Evolutionary conservation across 2,113 vertebrate species (phyloP), one percentile per base, ranked within the genome.

Genomic region (Xyrauchen texanus): DNA sequence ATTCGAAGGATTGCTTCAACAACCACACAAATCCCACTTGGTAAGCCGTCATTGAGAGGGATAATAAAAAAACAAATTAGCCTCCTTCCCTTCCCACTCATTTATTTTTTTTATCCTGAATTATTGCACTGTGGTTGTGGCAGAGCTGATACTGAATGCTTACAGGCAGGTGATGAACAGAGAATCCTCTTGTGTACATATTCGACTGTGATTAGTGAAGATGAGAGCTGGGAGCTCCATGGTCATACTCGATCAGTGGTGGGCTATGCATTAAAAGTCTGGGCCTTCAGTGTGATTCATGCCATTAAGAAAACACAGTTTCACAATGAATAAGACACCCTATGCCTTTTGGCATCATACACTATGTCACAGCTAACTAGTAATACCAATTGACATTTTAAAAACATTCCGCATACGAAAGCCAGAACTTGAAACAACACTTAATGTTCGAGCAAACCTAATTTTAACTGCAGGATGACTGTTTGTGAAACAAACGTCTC

Each of bases 91-190:
- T 57, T 51, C 62, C 65, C 64, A 72, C 21, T 34, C 21, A n/a
- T n/a, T n/a, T 34, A 1, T 34, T 34, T 34, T 60, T 75, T 58
- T 71, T 58, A 15, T 51, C 71, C 79, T 89, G 86, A 91, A 90
- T 89, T 92, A 90, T 91, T 83, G 68, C 84, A 78, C 45, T 15
- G 55, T 51, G 76, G 72, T 85, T 34, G 60, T 62, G 78, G 76
- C 85, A 58, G 47, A 85, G 68, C 90, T 88, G 86, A 89, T 87
- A 87, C 86, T 83, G 80, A 81, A 80, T 77, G 79, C 84, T 88
- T 76, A 68, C 72, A 85, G 76, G 57, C 61, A 83, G 85, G 82
- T 78, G 76, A 67, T 64, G 77, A 66, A 21, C 4, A 7, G 53
- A 51, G 16, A 12, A 55, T 42, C 8, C 44, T 53, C 34, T 4